Evolutionary conservation across 2,888 invertebrate species (phyloP), one percentile per base, ranked within the genome.

Genomic region (Hirtodrosophila confusa): DNA sequence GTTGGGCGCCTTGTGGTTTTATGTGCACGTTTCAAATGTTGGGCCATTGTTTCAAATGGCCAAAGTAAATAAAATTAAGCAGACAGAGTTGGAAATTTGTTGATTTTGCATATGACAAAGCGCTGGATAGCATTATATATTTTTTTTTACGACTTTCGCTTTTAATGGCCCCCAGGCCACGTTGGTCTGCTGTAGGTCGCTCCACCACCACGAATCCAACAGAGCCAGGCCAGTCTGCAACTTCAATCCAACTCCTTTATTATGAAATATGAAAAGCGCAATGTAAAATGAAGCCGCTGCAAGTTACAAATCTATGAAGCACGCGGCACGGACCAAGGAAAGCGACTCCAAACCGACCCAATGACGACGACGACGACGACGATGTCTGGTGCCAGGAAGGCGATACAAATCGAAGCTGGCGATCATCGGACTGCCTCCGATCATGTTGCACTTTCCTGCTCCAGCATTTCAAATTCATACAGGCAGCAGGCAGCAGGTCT

Each of bases 361-460:
- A 17, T 17, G 17, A 17, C 17, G 17, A 17, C 17, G 58, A 41
- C 17, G 58, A 41, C 39, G 29, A 10, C 12, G 55, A 24, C 51
- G 40, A 37, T 55, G 43, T 39, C 62, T 67, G 69, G 69, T 69
- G 73, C 74, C 74, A 64, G 64, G 49, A 69, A 65, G 65, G 85
- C 82, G 82, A 83, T 83, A 83, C 82, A 83, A 83, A 83, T 83
- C 82, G 82, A 85, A 69, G 72, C 75, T 67, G 78, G 75, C 82
- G 85, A 85, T 85, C 76, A 75, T 76, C 69, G 78, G 49, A 50
- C 58, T 60, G 51, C 40, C 45, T 43, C 63, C 51, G 79, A 82
- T 82, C 83, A 83, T 80, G 83, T 83, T 84, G 83, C 83, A 83
- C 80, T 84, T 80, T 82, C 75, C 73, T 43, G 66, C 67, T 48